Conservation (phyloP, 2,113 vertebrate species). For the Carollia perspicillata region DNA sequence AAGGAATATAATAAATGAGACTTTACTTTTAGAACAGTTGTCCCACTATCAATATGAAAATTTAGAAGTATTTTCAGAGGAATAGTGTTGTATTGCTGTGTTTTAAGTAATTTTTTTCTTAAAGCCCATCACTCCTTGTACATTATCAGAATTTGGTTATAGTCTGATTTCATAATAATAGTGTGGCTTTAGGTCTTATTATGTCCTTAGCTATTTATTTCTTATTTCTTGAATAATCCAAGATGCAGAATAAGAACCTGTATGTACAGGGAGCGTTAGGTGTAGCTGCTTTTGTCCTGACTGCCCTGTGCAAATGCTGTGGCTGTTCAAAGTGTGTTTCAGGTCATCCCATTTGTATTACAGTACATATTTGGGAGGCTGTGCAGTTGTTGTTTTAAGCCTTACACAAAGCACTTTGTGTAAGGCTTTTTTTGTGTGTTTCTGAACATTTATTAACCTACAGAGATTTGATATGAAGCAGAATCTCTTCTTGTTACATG, state of each 20-base stretch:
- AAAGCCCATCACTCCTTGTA: not conserved
- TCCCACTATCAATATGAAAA: not conserved
- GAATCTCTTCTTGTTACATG: not conserved
- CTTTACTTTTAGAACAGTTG: not conserved
- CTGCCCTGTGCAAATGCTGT: not conserved
- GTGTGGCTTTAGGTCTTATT: not conserved
- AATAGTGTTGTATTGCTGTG: not conserved
- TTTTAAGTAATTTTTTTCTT: slow-evolving; percentile 13
- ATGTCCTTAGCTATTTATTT: slow-evolving; percentile 6
- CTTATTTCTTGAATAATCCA: not conserved
- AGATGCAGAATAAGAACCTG: not conserved
- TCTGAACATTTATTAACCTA: not conserved
- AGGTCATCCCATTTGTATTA: not conserved
- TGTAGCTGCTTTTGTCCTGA: not conserved
- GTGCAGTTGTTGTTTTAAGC: not conserved
- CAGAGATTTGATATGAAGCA: not conserved
- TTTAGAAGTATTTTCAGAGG: slow-evolving; percentile 13
- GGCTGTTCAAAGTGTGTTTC: not conserved
- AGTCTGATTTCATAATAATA: not conserved
- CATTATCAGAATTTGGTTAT: not conserved
- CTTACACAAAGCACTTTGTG: too few relatives aligned
- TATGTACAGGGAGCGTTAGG: not conserved
- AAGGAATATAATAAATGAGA: not conserved
- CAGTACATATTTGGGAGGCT: not conserved
- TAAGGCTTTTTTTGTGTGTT: not conserved